Evolutionary conservation across 2,113 vertebrate genomes (phyloP).

Genomic region (Chloebia gouldiae): DNA sequence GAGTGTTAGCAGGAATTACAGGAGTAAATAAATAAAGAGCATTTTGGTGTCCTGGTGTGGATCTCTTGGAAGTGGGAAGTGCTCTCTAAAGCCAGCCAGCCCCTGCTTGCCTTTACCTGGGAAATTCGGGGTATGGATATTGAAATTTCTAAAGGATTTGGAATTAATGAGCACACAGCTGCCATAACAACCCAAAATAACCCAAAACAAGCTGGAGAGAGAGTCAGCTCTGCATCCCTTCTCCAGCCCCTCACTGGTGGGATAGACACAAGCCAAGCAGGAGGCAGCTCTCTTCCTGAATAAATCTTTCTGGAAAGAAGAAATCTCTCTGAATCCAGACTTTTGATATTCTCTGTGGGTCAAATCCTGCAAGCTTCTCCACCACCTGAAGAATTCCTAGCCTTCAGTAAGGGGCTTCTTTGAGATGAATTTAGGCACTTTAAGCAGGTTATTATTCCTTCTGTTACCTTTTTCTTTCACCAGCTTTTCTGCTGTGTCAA

Average conservation of each 20-base stretch:
- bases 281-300: not conserved
- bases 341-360: not conserved
- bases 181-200: not conserved
- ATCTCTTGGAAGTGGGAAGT: not conserved
- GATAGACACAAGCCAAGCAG: accelerated
- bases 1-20: not conserved
- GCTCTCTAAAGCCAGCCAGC: not conserved
- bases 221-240: not conserved
- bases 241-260: not conserved
- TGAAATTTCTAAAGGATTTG: not conserved
- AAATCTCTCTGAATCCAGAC: not conserved
- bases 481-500: not conserved
- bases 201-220: not conserved
- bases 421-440: not conserved
- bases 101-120: not conserved
- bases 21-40: not conserved
- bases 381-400: not conserved
- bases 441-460: not conserved
- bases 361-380: not conserved
- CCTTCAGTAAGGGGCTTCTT: not conserved
- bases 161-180: not conserved
- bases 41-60: not conserved
- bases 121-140: accelerated
- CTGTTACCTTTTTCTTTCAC: not conserved
- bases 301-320: not conserved